These are phyloP conservation scores for Pelecanus crispus DNA, from an alignment of 2,113 vertebrate genomes.

Conservation along the genomic window DNA sequence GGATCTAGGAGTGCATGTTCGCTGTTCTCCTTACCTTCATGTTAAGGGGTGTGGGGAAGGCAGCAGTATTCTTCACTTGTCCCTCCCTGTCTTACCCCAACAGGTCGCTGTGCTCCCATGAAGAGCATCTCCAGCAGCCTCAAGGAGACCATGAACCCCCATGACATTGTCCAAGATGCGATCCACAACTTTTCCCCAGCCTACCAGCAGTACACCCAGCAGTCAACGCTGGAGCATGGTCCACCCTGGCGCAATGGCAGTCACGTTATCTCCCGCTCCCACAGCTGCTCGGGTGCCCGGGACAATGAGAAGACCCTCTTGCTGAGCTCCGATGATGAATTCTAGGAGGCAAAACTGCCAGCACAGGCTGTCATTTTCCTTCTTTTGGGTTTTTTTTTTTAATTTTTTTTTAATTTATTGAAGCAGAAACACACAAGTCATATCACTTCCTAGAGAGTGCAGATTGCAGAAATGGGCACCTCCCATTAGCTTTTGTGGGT, in stretches of 20 bases:
- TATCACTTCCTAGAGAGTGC: conserved; percentile 57
- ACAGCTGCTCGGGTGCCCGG: conserved; percentile 80
- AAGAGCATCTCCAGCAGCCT: conserved; percentile 98
- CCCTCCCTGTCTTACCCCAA: background rate
- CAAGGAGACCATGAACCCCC: conserved; percentile 95
- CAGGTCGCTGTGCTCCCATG: conserved; percentile 93
- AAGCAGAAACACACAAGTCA: conserved; percentile 59
- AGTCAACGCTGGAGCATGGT: conserved; percentile 86
- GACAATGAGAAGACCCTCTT: conserved; percentile 93
- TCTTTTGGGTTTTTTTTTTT: background rate
- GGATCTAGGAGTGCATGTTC: background rate
- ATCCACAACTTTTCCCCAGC: conserved; percentile 97
- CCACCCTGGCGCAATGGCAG: conserved; percentile 70
- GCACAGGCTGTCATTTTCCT: background rate
- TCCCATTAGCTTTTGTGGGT: conserved; percentile 22
- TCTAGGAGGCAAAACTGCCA: conserved; percentile 67
- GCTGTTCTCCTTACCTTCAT: background rate
- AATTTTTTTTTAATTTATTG: conserved; percentile 60
- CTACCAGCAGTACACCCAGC: conserved; percentile 97
- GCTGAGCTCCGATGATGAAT: conserved; percentile 93
- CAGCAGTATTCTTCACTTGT: background rate
- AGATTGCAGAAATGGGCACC: conserved; percentile 20
- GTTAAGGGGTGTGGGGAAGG: background rate
- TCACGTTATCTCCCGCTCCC: conserved; percentile 81
- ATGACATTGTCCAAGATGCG: conserved; percentile 92